These are phyloP conservation scores for Trichopoda pennipes DNA, from an alignment of 2,888 invertebrate species.

Conservation along the genomic window DNA sequence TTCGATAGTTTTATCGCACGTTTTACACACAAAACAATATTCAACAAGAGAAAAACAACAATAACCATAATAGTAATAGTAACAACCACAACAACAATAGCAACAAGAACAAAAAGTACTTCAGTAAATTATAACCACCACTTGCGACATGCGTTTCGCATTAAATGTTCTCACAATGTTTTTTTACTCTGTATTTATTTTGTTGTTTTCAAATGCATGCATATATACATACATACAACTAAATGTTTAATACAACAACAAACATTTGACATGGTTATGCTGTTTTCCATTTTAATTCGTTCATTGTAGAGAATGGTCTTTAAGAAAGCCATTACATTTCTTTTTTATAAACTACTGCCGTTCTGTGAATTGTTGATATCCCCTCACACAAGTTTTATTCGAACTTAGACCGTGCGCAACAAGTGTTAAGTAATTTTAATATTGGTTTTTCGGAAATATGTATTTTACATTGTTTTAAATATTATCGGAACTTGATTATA, in stretches of 20 bases:
- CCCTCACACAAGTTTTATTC: no score
- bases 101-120: constrained; percentile 33
- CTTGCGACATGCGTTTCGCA: constrained; percentile 70
- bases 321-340: not conserved
- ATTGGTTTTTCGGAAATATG: no score
- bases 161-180: constrained; percentile 68
- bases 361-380: no score
- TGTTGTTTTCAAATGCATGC: constrained; percentile 39
- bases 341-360: not conserved
- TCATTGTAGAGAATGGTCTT: constrained; percentile 7
- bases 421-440: no score
- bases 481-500: no score
- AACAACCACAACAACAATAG: constrained; percentile 16
- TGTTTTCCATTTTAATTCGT: constrained; percentile 43
- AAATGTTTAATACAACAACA: constrained; percentile 25
- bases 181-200: constrained; percentile 2
- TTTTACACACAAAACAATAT: constrained; percentile 48
- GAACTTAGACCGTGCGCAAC: no score
- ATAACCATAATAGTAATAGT: not conserved
- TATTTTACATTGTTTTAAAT: no score
- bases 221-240: not conserved
- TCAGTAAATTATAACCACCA: constrained; percentile 69
- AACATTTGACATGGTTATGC: constrained; percentile 55
- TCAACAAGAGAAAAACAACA: constrained; percentile 11
- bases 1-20: constrained; percentile 53